These are phyloP conservation scores for Ganaspis sp. DNA, from an alignment of 1,140 invertebrate species.

Conservation along the genomic window DNA sequence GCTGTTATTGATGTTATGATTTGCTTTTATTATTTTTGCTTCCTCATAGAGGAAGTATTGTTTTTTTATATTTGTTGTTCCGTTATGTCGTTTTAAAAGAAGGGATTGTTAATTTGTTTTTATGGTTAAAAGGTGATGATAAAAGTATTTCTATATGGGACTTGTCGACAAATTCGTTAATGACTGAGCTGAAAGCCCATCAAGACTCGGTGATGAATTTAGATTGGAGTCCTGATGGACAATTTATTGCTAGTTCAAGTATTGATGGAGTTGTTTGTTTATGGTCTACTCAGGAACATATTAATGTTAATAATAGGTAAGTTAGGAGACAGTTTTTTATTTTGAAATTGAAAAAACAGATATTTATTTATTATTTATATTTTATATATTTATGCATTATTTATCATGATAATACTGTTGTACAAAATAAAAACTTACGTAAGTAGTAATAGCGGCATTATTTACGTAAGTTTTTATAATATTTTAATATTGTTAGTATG, in stretches of 20 bases:
- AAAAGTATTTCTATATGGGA: slow-evolving; percentile 83
- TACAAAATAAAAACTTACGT: too few species aligned
- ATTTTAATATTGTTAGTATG: too few species aligned
- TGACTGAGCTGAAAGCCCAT: slow-evolving; percentile 81
- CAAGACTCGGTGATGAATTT: slow-evolving; percentile 80
- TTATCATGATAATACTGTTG: too few species aligned
- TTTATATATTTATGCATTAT: slow-evolving; percentile 34
- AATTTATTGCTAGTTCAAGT: slow-evolving; percentile 80
- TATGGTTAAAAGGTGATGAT: slow-evolving; percentile 79
- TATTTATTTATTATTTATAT: background rate
- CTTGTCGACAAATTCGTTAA: slow-evolving; percentile 78
- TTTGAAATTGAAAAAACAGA: slow-evolving; percentile 24
- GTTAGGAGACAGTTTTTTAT: slow-evolving; percentile 7
- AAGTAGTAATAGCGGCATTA: too few species aligned
- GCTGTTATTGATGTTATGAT: too few species aligned
- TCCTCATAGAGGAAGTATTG: too few species aligned
- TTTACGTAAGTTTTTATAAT: too few species aligned
- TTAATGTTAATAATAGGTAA: slow-evolving; percentile 73
- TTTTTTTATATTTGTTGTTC: too few species aligned
- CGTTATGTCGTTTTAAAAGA: too few species aligned
- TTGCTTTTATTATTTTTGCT: too few species aligned
- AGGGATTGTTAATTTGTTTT: background rate
- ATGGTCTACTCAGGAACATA: slow-evolving; percentile 77
- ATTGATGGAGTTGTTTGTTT: slow-evolving; percentile 78
- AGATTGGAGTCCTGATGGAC: slow-evolving; percentile 79